phyloP scores from a whole-genome alignment of 2,797 vertebrate genomes.

The Tragelaphus eurycerus region DNA sequence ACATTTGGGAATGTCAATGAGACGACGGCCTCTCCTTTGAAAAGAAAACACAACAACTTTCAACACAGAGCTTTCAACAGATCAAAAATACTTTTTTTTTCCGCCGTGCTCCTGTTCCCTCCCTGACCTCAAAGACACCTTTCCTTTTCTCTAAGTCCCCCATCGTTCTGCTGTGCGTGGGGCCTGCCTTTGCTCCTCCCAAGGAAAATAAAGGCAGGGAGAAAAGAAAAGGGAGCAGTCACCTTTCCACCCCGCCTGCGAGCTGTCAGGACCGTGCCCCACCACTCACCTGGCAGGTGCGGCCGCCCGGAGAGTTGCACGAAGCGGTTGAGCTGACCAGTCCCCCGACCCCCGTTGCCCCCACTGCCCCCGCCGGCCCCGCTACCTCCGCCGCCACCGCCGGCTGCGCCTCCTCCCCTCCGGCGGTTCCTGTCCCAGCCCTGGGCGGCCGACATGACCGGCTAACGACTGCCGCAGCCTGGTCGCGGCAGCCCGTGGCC shows the following conservation, averaged over 20 bases:
- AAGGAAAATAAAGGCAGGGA: conserved; percentile 19
- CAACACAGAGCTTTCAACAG: neutral
- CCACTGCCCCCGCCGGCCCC: conserved; percentile 70
- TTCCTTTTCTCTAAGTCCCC: neutral
- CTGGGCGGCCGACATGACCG: conserved; percentile 82
- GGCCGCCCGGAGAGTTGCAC: conserved; percentile 89
- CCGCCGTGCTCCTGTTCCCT: neutral
- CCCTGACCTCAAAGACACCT: conserved; percentile 64
- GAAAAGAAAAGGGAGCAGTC: conserved; percentile 5
- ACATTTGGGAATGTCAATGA: conserved; percentile 51
- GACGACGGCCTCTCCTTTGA: conserved; percentile 36
- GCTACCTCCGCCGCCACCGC: conserved; percentile 52
- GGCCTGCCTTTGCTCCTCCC: conserved; percentile 52
- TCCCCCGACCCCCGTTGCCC: conserved; percentile 66
- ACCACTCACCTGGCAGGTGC: conserved; percentile 89
- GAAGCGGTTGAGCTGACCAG: conserved; percentile 90
- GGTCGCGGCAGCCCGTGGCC: conserved; percentile 41
- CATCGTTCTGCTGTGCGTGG: neutral
- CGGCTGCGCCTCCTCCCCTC: conserved; percentile 71
- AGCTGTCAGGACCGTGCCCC: neutral
- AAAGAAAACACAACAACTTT: conserved; percentile 47
- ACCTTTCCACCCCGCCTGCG: neutral
- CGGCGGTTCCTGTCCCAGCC: conserved; percentile 80
- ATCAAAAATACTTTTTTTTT: neutral
- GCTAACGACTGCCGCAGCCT: conserved; percentile 39